A percentile compares a stretch with the other conserved stretches of the same genome.
Conservation (phyloP, 2,888 invertebrate genomes). For the Elysia crispata region DNA sequence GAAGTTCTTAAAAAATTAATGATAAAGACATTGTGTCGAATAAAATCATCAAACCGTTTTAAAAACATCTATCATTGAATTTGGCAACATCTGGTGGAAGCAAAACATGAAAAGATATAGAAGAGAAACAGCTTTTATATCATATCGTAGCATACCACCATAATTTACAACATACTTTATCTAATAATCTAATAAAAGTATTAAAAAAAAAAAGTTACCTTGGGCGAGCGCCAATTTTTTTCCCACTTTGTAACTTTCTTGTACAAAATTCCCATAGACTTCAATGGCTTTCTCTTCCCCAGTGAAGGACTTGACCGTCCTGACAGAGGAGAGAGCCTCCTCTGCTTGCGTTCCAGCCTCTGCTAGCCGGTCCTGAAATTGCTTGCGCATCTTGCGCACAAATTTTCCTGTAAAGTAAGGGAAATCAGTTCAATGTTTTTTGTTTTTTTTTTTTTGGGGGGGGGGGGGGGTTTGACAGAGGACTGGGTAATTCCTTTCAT, state of each 20-base stretch:
- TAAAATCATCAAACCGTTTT: too few relatives aligned
- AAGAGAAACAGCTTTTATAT: not conserved
- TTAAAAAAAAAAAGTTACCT: too few relatives aligned
- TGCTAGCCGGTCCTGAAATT: conserved; percentile 75
- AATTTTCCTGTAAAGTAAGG: conserved; percentile 62
- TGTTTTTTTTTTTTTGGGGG: too few relatives aligned
- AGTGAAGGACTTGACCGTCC: conserved; percentile 74
- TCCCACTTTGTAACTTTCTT: conserved; percentile 72
- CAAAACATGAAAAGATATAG: too few relatives aligned
- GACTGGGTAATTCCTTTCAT: too few relatives aligned
- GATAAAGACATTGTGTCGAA: too few relatives aligned
- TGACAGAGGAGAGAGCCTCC: conserved; percentile 72
- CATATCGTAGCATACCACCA: not conserved
- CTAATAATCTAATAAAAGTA: not conserved
- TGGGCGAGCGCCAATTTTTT: conserved; percentile 70
- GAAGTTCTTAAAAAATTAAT: too few relatives aligned
- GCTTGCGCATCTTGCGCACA: conserved; percentile 70
- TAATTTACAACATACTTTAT: not conserved
- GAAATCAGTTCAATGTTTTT: too few relatives aligned
- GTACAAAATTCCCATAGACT: conserved; percentile 65
- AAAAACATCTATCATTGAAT: too few relatives aligned
- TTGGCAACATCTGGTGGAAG: too few relatives aligned
- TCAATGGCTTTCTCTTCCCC: conserved; percentile 67
- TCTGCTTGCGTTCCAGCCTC: conserved; percentile 75
- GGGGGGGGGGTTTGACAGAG: too few relatives aligned